These are phyloP conservation scores for Phyto melanocephala DNA, from an alignment of 2,888 invertebrate genomes.

Conservation along the genomic window DNA sequence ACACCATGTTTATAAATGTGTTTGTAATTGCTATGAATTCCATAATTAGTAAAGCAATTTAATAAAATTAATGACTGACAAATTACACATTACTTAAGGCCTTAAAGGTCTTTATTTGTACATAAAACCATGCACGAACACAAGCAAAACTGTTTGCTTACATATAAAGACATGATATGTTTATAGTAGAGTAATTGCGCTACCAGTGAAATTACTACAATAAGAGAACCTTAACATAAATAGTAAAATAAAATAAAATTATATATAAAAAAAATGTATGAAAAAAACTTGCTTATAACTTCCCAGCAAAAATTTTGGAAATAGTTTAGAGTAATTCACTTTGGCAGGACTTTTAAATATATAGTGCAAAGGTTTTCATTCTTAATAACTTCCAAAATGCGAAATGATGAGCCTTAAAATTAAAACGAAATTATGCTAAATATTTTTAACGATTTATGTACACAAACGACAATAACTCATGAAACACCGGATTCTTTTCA, in stretches of 20 bases:
- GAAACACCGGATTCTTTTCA: too few species aligned
- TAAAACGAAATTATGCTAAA: too few species aligned
- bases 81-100: neutral
- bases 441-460: too few species aligned
- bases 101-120: constrained; percentile 6
- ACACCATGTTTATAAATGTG: constrained; percentile 24
- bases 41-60: constrained; percentile 50
- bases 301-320: too few species aligned
- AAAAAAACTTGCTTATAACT: neutral
- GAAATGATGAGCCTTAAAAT: too few species aligned
- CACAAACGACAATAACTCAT: too few species aligned
- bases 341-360: too few species aligned
- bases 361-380: too few species aligned
- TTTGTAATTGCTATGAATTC: constrained; percentile 48
- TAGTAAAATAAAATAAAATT: neutral
- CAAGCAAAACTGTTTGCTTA: neutral
- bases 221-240: neutral
- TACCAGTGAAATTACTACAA: neutral
- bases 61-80: constrained; percentile 43
- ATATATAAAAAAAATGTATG: neutral
- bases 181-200: neutral
- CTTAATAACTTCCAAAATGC: too few species aligned
- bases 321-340: too few species aligned
- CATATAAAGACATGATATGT: neutral
- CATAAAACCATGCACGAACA: neutral